Conservation (phyloP, 2,113 vertebrate genomes). For the Dasyurus viverrinus region DNA sequence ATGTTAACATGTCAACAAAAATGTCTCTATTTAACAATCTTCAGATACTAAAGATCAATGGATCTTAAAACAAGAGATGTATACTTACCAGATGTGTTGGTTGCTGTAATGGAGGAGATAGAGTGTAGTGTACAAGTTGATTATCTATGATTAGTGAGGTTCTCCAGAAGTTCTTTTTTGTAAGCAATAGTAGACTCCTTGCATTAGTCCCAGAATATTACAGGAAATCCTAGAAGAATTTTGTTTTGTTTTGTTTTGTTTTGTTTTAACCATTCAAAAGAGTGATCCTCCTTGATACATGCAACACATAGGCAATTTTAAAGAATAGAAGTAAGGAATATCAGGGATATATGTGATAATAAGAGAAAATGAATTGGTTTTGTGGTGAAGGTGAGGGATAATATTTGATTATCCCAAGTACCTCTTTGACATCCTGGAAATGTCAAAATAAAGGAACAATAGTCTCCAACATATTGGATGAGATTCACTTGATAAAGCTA, state of each 20-base stretch:
- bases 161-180: background rate
- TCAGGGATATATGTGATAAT: background rate
- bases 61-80: background rate
- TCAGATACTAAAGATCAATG: background rate
- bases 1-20: background rate
- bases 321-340: background rate
- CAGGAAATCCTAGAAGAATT: background rate
- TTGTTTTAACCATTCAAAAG: background rate
- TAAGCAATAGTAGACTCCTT: background rate
- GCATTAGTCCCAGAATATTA: background rate
- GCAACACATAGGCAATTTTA: background rate
- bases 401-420: background rate
- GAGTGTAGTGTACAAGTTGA: background rate
- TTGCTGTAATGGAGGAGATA: background rate
- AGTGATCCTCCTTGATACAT: background rate
- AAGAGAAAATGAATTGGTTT: background rate
- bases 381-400: background rate
- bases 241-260: no score
- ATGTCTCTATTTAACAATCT: background rate
- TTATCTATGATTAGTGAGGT: background rate
- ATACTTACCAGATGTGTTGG: background rate
- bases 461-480: background rate
- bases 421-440: background rate
- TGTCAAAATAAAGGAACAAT: background rate
- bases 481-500: background rate